Evolutionary conservation across 2,797 vertebrate genomes (phyloP).

Genomic region (Yasuhikotakia modesta): DNA sequence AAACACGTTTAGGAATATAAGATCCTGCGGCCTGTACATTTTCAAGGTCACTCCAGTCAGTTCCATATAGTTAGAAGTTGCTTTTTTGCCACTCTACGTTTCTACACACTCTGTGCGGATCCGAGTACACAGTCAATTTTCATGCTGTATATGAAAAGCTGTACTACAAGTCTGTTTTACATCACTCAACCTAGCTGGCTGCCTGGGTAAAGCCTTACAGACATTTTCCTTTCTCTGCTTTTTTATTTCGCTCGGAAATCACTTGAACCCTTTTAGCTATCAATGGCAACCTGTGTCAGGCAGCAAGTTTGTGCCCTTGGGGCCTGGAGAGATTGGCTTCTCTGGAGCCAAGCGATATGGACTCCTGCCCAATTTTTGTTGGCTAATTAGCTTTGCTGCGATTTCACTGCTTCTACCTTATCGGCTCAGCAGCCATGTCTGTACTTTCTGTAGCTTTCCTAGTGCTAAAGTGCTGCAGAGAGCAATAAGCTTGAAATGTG

Average conservation of each 20-base stretch:
- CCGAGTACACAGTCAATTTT: not conserved
- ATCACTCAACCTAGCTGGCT: conserved; percentile 31
- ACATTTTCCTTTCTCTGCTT: conserved; percentile 11
- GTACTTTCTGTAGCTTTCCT: conserved; percentile 44
- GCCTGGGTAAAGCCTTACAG: conserved; percentile 28
- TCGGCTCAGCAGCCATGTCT: conserved; percentile 68
- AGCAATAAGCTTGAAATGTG: not conserved
- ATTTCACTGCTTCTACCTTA: conserved; percentile 71
- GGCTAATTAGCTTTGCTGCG: conserved; percentile 80
- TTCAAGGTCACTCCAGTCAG: conserved; percentile 2
- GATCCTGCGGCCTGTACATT: not conserved
- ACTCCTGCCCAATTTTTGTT: conserved; percentile 76
- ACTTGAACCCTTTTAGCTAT: conserved; percentile 67
- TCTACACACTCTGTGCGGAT: not conserved
- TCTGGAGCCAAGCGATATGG: conserved; percentile 76
- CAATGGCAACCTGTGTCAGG: conserved; percentile 61
- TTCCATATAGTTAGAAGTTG: not conserved
- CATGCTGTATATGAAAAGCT: not conserved
- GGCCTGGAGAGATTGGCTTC: conserved; percentile 66
- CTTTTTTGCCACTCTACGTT: not conserved
- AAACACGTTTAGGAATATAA: not conserved
- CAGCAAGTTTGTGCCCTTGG: conserved; percentile 56
- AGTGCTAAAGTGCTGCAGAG: conserved; percentile 1
- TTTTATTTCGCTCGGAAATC: conserved; percentile 66
- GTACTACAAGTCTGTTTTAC: not conserved